Conservation (phyloP, 2,888 invertebrate genomes). For the Mythimna albipuncta region DNA sequence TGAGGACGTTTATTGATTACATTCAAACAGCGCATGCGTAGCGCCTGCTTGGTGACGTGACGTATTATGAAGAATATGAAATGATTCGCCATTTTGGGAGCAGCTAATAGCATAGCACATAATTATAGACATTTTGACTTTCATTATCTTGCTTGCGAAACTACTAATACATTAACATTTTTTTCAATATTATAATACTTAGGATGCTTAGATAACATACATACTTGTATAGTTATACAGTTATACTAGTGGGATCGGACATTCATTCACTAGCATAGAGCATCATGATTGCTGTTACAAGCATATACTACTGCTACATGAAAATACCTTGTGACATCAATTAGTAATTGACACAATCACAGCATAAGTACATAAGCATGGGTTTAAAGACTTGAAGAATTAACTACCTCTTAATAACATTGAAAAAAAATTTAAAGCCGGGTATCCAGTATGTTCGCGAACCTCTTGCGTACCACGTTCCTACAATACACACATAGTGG, state of each 20-base stretch:
- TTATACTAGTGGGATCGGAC: not conserved
- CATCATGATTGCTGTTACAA: too few species aligned
- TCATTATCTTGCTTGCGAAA: not conserved
- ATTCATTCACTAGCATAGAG: not conserved
- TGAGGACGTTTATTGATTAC: not conserved
- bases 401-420: not conserved
- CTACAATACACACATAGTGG: too few species aligned
- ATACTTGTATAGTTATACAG: not conserved
- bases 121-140: not conserved
- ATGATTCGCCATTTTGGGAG: not conserved
- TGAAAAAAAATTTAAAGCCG: not conserved
- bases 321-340: not conserved
- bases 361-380: not conserved
- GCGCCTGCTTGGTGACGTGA: not conserved
- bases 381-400: not conserved
- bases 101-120: not conserved
- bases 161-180: not conserved
- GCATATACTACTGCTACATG: not conserved
- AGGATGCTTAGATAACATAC: not conserved
- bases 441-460: too few species aligned
- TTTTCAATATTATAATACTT: not conserved
- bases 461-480: too few species aligned
- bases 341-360: not conserved
- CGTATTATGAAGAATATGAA: not conserved
- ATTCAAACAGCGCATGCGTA: not conserved